These are phyloP conservation scores for Xiphias gladius DNA, from an alignment of 2,113 vertebrate species.

Conservation along the genomic window DNA sequence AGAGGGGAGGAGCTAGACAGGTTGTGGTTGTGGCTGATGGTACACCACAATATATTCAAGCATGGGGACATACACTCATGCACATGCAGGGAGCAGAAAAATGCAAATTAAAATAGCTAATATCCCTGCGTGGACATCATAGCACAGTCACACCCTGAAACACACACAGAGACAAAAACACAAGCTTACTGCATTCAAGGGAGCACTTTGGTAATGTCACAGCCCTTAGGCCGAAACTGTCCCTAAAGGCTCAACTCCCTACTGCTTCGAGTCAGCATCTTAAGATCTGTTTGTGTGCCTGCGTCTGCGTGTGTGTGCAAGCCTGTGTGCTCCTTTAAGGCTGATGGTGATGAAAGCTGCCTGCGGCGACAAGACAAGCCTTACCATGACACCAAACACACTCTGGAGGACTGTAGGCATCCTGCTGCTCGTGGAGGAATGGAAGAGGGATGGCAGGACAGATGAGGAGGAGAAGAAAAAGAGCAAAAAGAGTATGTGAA, in stretches of 20 bases:
- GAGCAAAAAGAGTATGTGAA: not conserved
- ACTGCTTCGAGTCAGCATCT: conserved; percentile 47
- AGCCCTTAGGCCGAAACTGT: conserved; percentile 50
- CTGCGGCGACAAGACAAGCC: conserved; percentile 61
- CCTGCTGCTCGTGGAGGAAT: conserved; percentile 44
- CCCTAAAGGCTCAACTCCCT: conserved; percentile 51
- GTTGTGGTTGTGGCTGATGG: conserved; percentile 4
- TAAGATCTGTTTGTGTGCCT: conserved; percentile 25
- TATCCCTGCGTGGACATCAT: conserved; percentile 5
- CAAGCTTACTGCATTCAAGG: conserved; percentile 35
- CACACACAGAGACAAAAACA: conserved; percentile 14
- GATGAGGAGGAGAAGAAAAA: conserved; percentile 25
- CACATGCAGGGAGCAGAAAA: not conserved
- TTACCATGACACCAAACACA: conserved; percentile 63
- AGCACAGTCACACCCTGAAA: not conserved
- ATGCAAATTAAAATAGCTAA: conserved; percentile 35
- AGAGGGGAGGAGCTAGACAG: conserved; percentile 39
- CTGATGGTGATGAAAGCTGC: conserved; percentile 54
- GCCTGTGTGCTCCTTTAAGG: conserved; percentile 31
- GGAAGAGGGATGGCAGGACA: conserved; percentile 37
- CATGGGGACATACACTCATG: not conserved
- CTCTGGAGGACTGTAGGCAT: conserved; percentile 51
- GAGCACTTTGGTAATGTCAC: conserved; percentile 65
- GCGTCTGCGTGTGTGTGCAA: not conserved
- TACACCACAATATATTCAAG: conserved; percentile 1